Percentiles rank a stretch among this genome's conserved stretches.
phyloP scores from a whole-genome alignment of 1,140 invertebrate genomes.

The Rhagoletis zephyria region DNA sequence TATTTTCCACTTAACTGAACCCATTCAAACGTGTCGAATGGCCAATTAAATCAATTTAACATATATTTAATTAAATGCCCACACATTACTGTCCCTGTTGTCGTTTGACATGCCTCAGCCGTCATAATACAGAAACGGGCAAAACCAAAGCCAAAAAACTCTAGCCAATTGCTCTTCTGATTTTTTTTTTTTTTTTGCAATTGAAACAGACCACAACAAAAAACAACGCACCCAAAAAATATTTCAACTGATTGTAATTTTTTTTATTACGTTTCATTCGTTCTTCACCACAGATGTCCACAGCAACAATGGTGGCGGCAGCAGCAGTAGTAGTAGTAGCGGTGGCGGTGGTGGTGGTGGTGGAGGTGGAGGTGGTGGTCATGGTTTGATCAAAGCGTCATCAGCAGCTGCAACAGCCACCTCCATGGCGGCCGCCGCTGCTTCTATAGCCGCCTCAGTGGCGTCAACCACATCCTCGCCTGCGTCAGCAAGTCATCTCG shows the following conservation, averaged over 20 bases:
- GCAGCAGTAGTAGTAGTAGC: slow-evolving; percentile 52
- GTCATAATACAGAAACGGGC: not conserved
- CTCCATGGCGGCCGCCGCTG: slow-evolving; percentile 57
- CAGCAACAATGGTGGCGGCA: slow-evolving; percentile 54
- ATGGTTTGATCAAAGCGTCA: slow-evolving; percentile 60
- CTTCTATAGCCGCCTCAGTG: slow-evolving; percentile 60
- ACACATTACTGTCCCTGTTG: slow-evolving; percentile 26
- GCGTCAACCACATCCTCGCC: slow-evolving; percentile 60
- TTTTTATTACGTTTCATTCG: slow-evolving; percentile 14
- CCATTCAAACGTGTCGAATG: slow-evolving; percentile 46
- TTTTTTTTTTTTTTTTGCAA: not conserved
- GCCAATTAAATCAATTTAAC: slow-evolving; percentile 51
- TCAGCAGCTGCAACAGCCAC: slow-evolving; percentile 63
- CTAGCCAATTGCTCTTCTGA: not conserved
- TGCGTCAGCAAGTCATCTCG: slow-evolving; percentile 60
- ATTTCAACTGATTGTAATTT: slow-evolving; percentile 33
- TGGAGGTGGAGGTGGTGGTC: slow-evolving; percentile 42
- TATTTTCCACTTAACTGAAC: slow-evolving; percentile 43
- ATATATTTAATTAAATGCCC: slow-evolving; percentile 48
- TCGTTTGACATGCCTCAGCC: slow-evolving; percentile 23
- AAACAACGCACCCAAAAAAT: slow-evolving; percentile 4
- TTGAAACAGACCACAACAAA: slow-evolving; percentile 47
- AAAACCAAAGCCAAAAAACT: slow-evolving; percentile 17
- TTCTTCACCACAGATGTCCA: slow-evolving; percentile 55
- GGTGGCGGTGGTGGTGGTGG: slow-evolving; percentile 19